Percentiles rank a stretch among this genome's conserved stretches.
Conservation (phyloP, 2,797 vertebrate species). For the Trachops cirrhosus region DNA sequence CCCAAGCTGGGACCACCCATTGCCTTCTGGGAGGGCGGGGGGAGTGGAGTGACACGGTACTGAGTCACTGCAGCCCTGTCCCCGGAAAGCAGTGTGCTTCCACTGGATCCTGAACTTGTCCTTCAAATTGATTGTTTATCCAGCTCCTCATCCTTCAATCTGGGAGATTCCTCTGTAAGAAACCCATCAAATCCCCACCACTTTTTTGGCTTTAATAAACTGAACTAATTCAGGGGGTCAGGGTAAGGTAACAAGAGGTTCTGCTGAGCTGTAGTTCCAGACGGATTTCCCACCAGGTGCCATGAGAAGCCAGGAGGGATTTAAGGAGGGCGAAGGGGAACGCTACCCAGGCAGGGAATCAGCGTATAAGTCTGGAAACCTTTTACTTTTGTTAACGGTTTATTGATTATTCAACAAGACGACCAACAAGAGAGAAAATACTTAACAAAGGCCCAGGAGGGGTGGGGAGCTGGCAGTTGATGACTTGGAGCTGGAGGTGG, state of each 20-base stretch:
- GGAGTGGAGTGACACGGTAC: background rate
- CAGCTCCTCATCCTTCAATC: background rate
- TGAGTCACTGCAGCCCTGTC: background rate
- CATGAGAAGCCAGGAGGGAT: background rate
- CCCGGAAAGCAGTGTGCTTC: background rate
- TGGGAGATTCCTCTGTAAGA: background rate
- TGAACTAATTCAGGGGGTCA: constrained; percentile 7
- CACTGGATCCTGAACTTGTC: background rate
- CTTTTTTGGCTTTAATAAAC: background rate
- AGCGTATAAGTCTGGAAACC: constrained; percentile 47
- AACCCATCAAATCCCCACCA: background rate
- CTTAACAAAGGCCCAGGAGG: background rate
- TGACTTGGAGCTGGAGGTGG: too few species aligned
- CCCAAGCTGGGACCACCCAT: background rate
- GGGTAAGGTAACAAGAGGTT: background rate
- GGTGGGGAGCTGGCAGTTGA: background rate
- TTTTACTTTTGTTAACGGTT: constrained; percentile 56
- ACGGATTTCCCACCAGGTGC: background rate
- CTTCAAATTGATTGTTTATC: background rate
- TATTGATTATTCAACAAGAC: constrained; percentile 42
- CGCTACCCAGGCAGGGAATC: constrained; percentile 40
- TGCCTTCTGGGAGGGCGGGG: background rate
- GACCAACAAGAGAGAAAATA: constrained; percentile 29
- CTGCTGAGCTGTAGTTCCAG: background rate
- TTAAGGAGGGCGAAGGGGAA: background rate